Base-by-base conservation (phyloP, 1,140 invertebrate genomes). In the Metopolophium dirhodum region DNA sequence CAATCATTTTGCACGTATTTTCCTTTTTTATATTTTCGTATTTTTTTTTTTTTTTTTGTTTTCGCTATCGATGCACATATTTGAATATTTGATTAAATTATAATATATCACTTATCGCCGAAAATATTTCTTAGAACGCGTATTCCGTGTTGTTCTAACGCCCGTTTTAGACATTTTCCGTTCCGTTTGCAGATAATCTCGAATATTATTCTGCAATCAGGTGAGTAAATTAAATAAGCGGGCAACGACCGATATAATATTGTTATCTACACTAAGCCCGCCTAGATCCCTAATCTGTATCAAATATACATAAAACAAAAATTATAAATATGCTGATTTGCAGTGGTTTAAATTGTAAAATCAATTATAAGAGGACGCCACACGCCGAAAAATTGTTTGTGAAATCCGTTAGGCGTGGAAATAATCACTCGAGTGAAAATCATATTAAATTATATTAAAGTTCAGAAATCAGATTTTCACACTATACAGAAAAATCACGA, bases 71-170 rank as follows among this genome's bases (percentile, higher is more conserved):
- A 68, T 68, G 61, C 61, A 68, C 61, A 68, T 68, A 68, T 68
- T 68, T 68, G 61, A 68, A 68, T 68, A 68, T 68, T 68, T 68
- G 61, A 68, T 68, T 68, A 68, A 68, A 54, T n/a, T n/a, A 68
- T 68, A 68, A n/a, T n/a, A 68, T 68, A 68, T n/a, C 14, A 68
- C 6, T 68, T 68, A 68, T 68, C 61, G n/a, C 30, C 61, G 61
- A 68, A 30, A 18, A 68, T 14, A n/a, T 68, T n/a, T 68, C 61
- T 68, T 9, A 7, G 61, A 68, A 68, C 61, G n/a, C 30, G 14
- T n/a, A 18, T 11, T n/a, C 14, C 61, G 18, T 68, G 30, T n/a
- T 68, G 61, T 68, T 14, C 61, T 14, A 68, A n/a, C 30, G 14
- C 61, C 11, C 61, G 61, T 68, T n/a, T 54, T 68, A 68, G 51